Conservation (phyloP, 2,888 invertebrate species). For the Drosophila stalkeri region DNA sequence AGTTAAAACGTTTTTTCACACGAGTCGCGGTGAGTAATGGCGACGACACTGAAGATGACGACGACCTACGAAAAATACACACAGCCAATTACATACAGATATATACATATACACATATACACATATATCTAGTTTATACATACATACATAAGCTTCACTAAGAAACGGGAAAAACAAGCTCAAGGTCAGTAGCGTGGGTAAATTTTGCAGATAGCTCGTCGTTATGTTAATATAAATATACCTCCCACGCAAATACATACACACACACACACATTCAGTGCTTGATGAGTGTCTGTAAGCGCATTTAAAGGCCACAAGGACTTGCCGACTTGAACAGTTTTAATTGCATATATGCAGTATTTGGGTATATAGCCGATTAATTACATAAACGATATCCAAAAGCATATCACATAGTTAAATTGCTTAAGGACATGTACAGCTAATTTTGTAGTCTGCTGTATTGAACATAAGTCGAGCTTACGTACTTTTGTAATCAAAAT, state of each 20-base stretch:
- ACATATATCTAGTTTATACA: neutral
- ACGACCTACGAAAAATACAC: slow-evolving; percentile 14
- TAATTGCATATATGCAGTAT: too few species aligned
- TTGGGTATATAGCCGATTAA: too few species aligned
- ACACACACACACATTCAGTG: neutral
- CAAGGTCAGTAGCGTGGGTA: slow-evolving; percentile 79
- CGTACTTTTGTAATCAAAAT: too few species aligned
- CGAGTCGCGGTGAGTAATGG: slow-evolving; percentile 63
- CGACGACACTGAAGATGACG: slow-evolving; percentile 32
- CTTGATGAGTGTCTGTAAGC: too few species aligned
- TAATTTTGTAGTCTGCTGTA: too few species aligned
- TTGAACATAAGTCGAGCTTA: too few species aligned
- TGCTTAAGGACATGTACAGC: too few species aligned
- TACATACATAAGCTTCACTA: slow-evolving; percentile 37
- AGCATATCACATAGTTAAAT: too few species aligned
- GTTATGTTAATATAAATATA: slow-evolving; percentile 24
- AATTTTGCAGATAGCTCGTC: slow-evolving; percentile 32
- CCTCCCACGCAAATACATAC: neutral
- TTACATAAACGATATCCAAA: too few species aligned
- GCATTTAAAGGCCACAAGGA: too few species aligned
- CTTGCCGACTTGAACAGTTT: too few species aligned
- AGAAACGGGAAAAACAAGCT: slow-evolving; percentile 74
- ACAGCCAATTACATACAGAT: neutral
- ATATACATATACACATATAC: slow-evolving; percentile 23
- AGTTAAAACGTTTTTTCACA: slow-evolving; percentile 69